Base-by-base conservation (phyloP, 1,140 invertebrate species). In the Grapholita molesta region DNA sequence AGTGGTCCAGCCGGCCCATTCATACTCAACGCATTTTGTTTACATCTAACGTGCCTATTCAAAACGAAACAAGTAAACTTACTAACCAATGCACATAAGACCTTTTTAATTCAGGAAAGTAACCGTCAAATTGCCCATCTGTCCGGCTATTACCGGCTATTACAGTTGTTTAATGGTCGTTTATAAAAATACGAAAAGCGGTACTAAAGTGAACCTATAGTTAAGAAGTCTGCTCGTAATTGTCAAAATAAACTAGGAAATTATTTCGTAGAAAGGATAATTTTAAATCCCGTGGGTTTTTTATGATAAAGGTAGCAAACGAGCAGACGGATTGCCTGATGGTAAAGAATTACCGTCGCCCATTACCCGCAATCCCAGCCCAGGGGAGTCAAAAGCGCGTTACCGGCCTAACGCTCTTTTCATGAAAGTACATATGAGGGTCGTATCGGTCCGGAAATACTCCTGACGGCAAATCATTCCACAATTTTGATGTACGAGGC, bases 1-100 rank as follows among this genome's bases (percentile, higher is more conserved):
- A 76, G 75, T 76, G 55, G n/a, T n/a, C 52, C 72, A 74, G 68
- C 70, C 68, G 68, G 30, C 61, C 30, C 70, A 76, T 74, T 72
- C 68, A 70, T 69, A 69, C 61, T 15, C 25, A 28, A 61, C 24
- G 24, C 25, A 61, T 61, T n/a, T 61, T 61, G 55, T 61, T 61
- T 61, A 28, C 24, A n/a, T 61, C 18, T 2, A 8, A 48, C 42
- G 7, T 48, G 3, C 42, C 15, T 0, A 48, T 2, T 8, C 1
- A 48, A 21, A 48, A 48, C 42, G 42, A 21, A 15, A 48, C 42
- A 48, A 48, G 42, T 48, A 48, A 7, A 0, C 42, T 1, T 48
- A 2, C 15, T 35, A 6, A 5, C 33, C 3, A 9, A 35, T 35
- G 33, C 5, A 11, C 33, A 35, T 35, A 35, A 6, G 33, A 1